Base-by-base conservation (phyloP, 1,140 invertebrate species). In the Ladona fulva region DNA sequence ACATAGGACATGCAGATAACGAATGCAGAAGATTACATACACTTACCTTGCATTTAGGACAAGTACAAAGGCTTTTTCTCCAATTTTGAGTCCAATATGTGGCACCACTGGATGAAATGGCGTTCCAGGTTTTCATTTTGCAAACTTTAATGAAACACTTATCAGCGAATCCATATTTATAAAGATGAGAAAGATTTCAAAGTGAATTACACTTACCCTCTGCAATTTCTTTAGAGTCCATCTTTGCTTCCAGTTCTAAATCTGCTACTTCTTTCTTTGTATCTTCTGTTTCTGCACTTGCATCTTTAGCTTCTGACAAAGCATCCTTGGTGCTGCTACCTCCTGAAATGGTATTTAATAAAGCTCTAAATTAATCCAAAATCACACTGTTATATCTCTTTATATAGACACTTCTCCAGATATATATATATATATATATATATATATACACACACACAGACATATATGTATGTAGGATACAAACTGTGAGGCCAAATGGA, bases 1-100 rank as follows among this genome's bases (percentile, higher is more conserved):
- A n/a, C n/a, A n/a, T n/a, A n/a, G n/a, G n/a, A n/a, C n/a, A n/a
- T n/a, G n/a, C n/a, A n/a, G n/a, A n/a, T n/a, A n/a, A n/a, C n/a
- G n/a, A 37, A 37, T 37, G 29, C 8, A 37, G 29, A 37, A 1
- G 8, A 1, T 37, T 37, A 5, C 1, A 37, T n/a, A 44, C 37
- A 79, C 79, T 80, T 82, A 86, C 86, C 81, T 82, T 81, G 81
- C 88, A 89, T 7, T 81, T 78, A 24, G 79, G 76, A 82, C 88
- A 89, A 74, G 85, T 88, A 82, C 95, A 96, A 0, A 96, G 85
- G 76, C 90, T 88, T 52, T 89, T 87, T 78, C 95, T 87, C 91
- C 94, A 96, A 25, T 89, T 89, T 75, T 89, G 88, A 14, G 86
- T 84, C 91, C 92, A 94, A 83, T 94, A 95, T 29, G 86, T 85